Evolutionary conservation across 2,888 invertebrate genomes (phyloP).

Genomic region (Cantharis lateralis): DNA sequence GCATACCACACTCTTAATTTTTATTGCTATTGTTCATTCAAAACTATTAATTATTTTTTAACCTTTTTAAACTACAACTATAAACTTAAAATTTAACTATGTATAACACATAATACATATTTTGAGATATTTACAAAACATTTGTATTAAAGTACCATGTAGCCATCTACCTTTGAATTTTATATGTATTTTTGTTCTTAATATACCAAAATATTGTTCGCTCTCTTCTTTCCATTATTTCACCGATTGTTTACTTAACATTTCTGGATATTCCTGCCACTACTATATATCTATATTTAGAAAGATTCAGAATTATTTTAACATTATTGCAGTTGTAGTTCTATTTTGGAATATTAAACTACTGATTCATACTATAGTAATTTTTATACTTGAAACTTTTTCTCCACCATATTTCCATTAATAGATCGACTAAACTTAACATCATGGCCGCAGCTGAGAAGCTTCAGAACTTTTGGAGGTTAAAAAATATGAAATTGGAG

Average conservation of each 20-base stretch:
- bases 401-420: not conserved
- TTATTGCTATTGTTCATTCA: too few relatives aligned
- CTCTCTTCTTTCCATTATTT: not conserved
- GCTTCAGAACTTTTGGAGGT: not conserved
- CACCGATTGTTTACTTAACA: not conserved
- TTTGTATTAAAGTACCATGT: too few relatives aligned
- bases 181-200: not conserved
- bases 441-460: not conserved
- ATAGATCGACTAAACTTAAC: not conserved
- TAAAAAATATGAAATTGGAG: not conserved
- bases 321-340: not conserved
- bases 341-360: not conserved
- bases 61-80: too few relatives aligned
- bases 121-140: too few relatives aligned
- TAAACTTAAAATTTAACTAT: too few relatives aligned
- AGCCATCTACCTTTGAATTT: not conserved
- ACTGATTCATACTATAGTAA: not conserved
- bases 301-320: not conserved
- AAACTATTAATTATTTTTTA: too few relatives aligned
- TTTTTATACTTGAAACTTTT: not conserved
- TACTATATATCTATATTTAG: not conserved
- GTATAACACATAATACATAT: too few relatives aligned
- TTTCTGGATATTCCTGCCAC: not conserved
- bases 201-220: not conserved
- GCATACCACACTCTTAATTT: too few relatives aligned